phyloP scores from a whole-genome alignment of 2,113 vertebrate genomes.

The Aegotheles bennettii region DNA sequence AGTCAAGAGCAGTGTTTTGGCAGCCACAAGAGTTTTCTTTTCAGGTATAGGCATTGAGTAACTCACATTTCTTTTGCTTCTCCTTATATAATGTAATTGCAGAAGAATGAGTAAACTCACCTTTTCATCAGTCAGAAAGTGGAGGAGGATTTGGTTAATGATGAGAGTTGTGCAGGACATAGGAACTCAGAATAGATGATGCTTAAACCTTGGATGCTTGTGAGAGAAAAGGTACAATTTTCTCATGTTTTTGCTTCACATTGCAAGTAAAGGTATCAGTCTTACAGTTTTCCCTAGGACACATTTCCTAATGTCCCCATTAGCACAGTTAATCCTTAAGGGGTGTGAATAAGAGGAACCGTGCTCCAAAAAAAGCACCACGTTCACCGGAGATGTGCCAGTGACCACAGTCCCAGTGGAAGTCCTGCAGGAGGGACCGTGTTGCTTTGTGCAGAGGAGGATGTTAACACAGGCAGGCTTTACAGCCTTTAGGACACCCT shows the following conservation, averaged over 20 bases:
- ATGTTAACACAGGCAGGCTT: neutral
- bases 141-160: neutral
- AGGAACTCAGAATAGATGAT: neutral
- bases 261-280: neutral
- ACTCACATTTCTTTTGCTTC: neutral
- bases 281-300: neutral
- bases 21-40: neutral
- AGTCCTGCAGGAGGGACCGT: fast-evolving
- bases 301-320: neutral
- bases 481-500: neutral
- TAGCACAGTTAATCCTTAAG: neutral
- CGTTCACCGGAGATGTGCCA: fast-evolving
- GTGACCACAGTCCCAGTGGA: neutral
- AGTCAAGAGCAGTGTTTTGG: neutral
- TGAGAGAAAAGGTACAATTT: neutral
- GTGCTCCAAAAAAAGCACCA: neutral
- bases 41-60: neutral
- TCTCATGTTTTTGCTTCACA: neutral
- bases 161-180: neutral
- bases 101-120: neutral
- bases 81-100: neutral
- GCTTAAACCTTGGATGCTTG: neutral
- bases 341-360: neutral
- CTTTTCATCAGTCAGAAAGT: neutral
- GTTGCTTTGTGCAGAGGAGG: neutral